Base-by-base conservation (phyloP, 2,888 invertebrate genomes). In the Cotesia congregata region DNA sequence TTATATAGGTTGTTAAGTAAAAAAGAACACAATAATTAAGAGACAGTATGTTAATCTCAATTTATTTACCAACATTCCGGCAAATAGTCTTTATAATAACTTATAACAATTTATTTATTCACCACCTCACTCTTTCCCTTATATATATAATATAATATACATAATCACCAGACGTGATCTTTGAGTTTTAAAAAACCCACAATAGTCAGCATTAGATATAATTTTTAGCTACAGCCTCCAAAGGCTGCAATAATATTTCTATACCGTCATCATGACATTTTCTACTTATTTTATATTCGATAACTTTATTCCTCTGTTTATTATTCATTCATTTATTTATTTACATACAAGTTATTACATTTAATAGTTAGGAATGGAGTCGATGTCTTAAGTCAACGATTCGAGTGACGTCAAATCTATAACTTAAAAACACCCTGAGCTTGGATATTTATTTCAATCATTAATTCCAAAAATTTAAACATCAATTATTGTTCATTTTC, bases 31-130 rank as follows among this genome's bases (percentile, higher is more conserved):
- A 39, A 74, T n/a, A 39, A n/a, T 50, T 38, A 59, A 76, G 70
- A 67, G 74, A 61, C 78, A 64, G 17, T 77, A 79, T 78, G 80
- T 78, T 77, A 72, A 65, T 82, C 80, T 78, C 79, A 50, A 17
- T 84, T 85, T 84, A 83, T 85, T 85, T 83, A 83, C 82, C 85
- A 84, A 84, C 82, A 78, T 81, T 82, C 80, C 81, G 78, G 81
- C 82, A 83, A 78, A 78, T 82, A 79, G 80, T 85, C 82, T 82
- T 81, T 81, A 80, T 85, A 82, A 84, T 85, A 85, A 85, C 80
- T 84, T 85, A 81, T 84, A 85, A 84, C 84, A 84, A 84, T 81
- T 81, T 82, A 75, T 81, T 80, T 75, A 69, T 67, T 67, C 64
- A 62, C 64, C 70, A 59, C 69, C 30, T 40, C 61, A 71, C 40